Evolutionary conservation across 1,140 invertebrate genomes (phyloP).

Genomic region (Ruditapes philippinarum): DNA sequence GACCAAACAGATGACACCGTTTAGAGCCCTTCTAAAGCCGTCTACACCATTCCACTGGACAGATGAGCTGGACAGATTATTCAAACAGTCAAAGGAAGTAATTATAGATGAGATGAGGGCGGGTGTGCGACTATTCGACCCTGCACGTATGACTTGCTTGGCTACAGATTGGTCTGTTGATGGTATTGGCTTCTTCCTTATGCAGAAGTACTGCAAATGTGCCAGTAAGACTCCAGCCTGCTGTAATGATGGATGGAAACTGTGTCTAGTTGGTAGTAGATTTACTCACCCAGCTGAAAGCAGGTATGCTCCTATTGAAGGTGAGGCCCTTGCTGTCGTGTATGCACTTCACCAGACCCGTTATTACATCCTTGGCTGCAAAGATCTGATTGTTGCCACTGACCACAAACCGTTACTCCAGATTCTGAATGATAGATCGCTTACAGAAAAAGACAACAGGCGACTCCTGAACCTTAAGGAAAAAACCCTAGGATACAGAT

Average conservation of each 20-base stretch:
- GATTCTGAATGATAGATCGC: constrained; percentile 43
- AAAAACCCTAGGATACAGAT: constrained; percentile 2
- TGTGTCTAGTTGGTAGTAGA: too few species aligned
- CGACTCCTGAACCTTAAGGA: constrained; percentile 9
- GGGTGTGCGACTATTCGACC: constrained; percentile 67
- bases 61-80: constrained; percentile 56
- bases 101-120: constrained; percentile 63
- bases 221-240: constrained; percentile 1
- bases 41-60: constrained; percentile 45
- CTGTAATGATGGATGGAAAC: too few species aligned
- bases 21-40: constrained; percentile 35
- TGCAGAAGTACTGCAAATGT: constrained; percentile 76
- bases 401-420: constrained; percentile 38
- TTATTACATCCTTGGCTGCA: constrained; percentile 39
- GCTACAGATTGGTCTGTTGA: constrained; percentile 73
- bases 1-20: constrained; percentile 66
- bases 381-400: constrained; percentile 36
- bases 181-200: constrained; percentile 72
- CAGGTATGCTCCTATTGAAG: too few species aligned
- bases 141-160: constrained; percentile 65
- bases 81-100: constrained; percentile 54
- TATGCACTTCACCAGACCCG: constrained; percentile 29
- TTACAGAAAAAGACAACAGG: constrained; percentile 29
- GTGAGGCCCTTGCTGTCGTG: too few species aligned
- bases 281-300: too few species aligned